Percentiles rank a stretch among this genome's conserved stretches.
phyloP scores from a whole-genome alignment of 2,888 invertebrate genomes.

The Pecten maximus region DNA sequence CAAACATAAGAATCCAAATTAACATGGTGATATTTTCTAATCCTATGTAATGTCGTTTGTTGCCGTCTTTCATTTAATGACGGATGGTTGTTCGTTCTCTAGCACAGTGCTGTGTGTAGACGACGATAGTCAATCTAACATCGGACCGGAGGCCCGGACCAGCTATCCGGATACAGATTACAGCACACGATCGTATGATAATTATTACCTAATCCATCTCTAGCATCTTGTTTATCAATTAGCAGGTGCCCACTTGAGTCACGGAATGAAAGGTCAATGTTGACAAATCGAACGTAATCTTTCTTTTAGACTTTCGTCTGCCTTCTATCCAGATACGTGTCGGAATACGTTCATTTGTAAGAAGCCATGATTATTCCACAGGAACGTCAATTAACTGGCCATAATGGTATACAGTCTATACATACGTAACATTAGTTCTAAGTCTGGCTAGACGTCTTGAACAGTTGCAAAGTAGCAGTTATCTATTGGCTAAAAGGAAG shows the following conservation, averaged over 20 bases:
- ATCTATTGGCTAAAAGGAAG: too few relatives aligned
- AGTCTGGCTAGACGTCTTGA: too few relatives aligned
- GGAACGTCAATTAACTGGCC: too few relatives aligned
- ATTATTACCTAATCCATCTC: neutral
- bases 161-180: neutral
- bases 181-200: neutral
- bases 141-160: neutral
- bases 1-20: slow-evolving; percentile 27
- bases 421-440: too few relatives aligned
- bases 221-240: neutral
- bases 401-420: too few relatives aligned
- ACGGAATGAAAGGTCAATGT: neutral
- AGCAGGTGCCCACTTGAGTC: neutral
- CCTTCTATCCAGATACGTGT: too few relatives aligned
- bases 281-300: too few relatives aligned
- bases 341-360: too few relatives aligned
- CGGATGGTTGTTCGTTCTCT: neutral
- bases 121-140: neutral
- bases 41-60: neutral
- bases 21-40: neutral
- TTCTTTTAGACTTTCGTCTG: too few relatives aligned
- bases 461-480: too few relatives aligned
- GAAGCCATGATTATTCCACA: too few relatives aligned
- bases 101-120: neutral
- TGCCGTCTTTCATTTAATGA: neutral